These are phyloP conservation scores for Pseudomyrmex concolor DNA, from an alignment of 1,140 invertebrate species.

Conservation along the genomic window DNA sequence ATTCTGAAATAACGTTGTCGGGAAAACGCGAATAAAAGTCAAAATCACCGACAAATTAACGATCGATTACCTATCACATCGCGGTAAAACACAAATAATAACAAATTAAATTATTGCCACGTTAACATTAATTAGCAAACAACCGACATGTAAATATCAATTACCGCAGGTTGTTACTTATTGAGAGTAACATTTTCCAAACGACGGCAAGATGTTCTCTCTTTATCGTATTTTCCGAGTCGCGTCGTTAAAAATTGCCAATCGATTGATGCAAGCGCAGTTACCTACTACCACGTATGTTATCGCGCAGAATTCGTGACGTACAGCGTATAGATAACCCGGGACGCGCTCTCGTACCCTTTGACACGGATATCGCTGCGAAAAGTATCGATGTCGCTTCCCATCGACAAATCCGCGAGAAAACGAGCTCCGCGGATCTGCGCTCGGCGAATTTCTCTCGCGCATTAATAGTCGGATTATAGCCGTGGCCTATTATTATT, in stretches of 20 bases:
- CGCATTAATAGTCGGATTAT: slow-evolving; percentile 39
- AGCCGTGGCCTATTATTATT: slow-evolving; percentile 49
- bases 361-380: neutral
- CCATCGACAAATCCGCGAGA: neutral
- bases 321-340: neutral
- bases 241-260: neutral
- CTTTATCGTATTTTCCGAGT: neutral
- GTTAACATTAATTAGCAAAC: slow-evolving; percentile 48
- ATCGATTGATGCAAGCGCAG: slow-evolving; percentile 3
- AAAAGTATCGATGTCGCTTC: slow-evolving; percentile 12
- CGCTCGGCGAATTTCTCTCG: neutral
- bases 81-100: slow-evolving; percentile 50
- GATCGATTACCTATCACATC: slow-evolving; percentile 49
- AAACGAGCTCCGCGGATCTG: neutral
- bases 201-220: neutral
- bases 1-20: neutral
- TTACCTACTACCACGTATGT: too few species aligned
- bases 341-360: neutral
- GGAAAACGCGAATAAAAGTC: neutral
- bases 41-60: slow-evolving; percentile 23
- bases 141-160: slow-evolving; percentile 48
- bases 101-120: slow-evolving; percentile 48
- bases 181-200: neutral
- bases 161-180: slow-evolving; percentile 14
- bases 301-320: neutral